These are phyloP conservation scores for Pediacus dermestoides DNA, from an alignment of 2,888 invertebrate genomes.

Conservation along the genomic window DNA sequence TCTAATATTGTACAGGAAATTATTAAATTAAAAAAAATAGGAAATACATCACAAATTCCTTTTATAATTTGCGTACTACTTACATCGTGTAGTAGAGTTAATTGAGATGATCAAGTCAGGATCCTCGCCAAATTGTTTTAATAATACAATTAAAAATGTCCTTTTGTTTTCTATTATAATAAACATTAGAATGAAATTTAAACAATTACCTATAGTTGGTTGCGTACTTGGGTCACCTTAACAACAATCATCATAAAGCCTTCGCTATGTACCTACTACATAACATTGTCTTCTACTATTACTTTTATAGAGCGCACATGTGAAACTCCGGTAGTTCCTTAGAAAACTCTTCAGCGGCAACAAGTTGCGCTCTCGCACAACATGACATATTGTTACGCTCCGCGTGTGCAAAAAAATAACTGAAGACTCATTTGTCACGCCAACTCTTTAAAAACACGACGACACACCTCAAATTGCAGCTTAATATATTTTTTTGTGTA, in stretches of 20 bases:
- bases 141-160: constrained; percentile 7
- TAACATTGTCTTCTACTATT: no score
- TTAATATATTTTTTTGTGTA: no score
- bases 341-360: constrained; percentile 3
- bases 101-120: no score
- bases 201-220: constrained; percentile 9
- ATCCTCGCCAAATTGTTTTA: constrained; percentile 2
- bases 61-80: no score
- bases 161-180: constrained; percentile 3
- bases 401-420: constrained; percentile 34
- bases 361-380: constrained; percentile 1
- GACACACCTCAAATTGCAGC: constrained; percentile 40
- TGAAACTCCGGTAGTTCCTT: no score
- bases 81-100: no score
- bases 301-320: no score
- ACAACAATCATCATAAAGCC: not conserved
- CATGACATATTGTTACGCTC: constrained; percentile 40
- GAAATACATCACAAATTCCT: no score
- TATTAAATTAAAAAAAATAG: no score
- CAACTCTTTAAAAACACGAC: constrained; percentile 41
- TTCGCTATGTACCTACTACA: no score
- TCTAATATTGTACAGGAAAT: no score
- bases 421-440: constrained; percentile 49
- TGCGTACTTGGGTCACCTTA: constrained; percentile 17
- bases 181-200: not conserved